A percentile compares a stretch with the other conserved stretches of the same genome.
These are phyloP conservation scores for Dendrocopos noguchii DNA, from an alignment of 2,113 vertebrate species.

Conservation along the genomic window DNA sequence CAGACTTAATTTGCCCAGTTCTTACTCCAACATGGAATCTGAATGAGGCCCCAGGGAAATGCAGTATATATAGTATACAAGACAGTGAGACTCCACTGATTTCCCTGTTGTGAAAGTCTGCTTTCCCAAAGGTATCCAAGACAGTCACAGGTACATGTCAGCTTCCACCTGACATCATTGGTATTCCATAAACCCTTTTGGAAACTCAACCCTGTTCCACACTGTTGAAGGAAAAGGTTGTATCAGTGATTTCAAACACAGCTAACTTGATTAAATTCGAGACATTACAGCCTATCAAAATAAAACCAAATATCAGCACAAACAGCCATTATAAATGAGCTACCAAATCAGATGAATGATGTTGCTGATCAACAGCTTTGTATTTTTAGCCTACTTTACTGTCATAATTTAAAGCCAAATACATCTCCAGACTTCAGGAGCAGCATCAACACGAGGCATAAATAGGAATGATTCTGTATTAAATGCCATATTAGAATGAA, in stretches of 20 bases:
- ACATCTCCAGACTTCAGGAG: neutral
- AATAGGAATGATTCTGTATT: neutral
- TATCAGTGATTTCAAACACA: neutral
- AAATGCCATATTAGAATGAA: neutral
- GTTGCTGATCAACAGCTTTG: neutral
- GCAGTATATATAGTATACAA: neutral
- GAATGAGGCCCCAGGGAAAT: neutral
- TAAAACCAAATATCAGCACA: neutral
- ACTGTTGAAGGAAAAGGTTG: neutral
- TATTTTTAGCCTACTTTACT: conserved; percentile 4
- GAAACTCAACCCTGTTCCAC: neutral
- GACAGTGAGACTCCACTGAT: neutral
- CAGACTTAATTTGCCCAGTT: neutral
- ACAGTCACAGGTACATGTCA: neutral
- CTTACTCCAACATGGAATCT: neutral
- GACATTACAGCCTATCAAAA: neutral
- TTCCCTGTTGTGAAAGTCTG: neutral
- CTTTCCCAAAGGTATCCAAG: neutral
- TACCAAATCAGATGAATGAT: conserved; percentile 1
- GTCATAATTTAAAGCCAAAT: neutral
- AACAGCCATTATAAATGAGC: neutral
- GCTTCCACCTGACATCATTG: neutral
- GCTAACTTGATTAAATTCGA: conserved; percentile 7
- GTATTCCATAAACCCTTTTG: neutral
- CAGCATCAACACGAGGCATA: neutral